Conservation (phyloP, 2,888 invertebrate genomes). For the Dryadula phaetusa region DNA sequence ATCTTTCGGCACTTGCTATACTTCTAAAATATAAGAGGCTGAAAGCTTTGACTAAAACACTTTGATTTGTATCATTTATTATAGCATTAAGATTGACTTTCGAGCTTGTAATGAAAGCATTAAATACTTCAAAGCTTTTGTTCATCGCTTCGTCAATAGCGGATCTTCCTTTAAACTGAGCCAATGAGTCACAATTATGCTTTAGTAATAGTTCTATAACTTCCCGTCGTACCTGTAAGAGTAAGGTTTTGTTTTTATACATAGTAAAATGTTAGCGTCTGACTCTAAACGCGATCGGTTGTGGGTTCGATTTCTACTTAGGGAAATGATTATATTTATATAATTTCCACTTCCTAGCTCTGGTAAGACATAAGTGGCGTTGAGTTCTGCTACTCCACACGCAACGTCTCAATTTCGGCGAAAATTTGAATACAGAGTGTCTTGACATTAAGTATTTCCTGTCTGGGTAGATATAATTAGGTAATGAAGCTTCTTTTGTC, state of each 20-base stretch:
- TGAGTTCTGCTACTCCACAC: too few species aligned
- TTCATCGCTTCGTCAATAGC: conserved; percentile 63
- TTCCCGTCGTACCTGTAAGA: conserved; percentile 57
- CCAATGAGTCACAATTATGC: conserved; percentile 58
- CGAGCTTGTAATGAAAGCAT: conserved; percentile 63
- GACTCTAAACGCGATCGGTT: too few species aligned
- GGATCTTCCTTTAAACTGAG: conserved; percentile 63
- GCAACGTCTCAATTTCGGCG: too few species aligned
- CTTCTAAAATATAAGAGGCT: conserved; percentile 58
- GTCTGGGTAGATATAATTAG: too few species aligned
- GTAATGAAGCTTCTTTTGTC: too few species aligned
- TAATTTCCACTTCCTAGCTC: too few species aligned
- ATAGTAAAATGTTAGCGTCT: neutral
- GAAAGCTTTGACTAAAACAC: conserved; percentile 68
- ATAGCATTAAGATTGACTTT: conserved; percentile 62
- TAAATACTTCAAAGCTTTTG: conserved; percentile 56
- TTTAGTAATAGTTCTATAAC: conserved; percentile 64
- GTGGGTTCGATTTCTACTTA: neutral
- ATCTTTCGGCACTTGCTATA: conserved; percentile 52
- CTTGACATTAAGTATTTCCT: too few species aligned
- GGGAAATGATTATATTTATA: too few species aligned
- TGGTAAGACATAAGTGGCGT: too few species aligned
- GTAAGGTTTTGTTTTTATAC: neutral
- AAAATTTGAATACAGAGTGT: too few species aligned
- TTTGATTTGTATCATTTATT: conserved; percentile 67